phyloP scores from a whole-genome alignment of 2,888 invertebrate species.

The Synanthedon andrenaeformis region DNA sequence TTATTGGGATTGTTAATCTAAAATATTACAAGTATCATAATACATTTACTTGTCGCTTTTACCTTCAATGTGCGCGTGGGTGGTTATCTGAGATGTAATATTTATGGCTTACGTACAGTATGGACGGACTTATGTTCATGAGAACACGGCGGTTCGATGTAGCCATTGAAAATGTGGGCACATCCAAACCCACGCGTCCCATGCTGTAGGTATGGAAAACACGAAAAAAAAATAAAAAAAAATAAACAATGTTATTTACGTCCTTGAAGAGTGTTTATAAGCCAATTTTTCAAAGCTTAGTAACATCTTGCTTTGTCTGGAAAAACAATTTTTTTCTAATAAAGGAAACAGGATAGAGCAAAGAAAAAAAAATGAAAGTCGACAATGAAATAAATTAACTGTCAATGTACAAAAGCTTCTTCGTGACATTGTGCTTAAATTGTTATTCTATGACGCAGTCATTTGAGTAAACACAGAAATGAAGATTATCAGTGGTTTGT shows the following conservation, averaged over 20 bases:
- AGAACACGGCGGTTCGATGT: background rate
- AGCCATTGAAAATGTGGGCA: background rate
- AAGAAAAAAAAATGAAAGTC: too few species aligned
- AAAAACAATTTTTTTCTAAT: too few species aligned
- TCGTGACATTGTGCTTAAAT: too few species aligned
- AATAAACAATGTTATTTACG: too few species aligned
- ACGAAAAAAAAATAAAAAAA: slow-evolving; percentile 21
- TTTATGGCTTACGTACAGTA: background rate
- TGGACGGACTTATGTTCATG: background rate
- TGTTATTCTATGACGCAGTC: too few species aligned
- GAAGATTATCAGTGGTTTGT: background rate
- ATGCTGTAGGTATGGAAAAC: slow-evolving; percentile 23
- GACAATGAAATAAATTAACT: too few species aligned
- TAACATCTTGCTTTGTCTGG: too few species aligned
- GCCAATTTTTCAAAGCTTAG: too few species aligned
- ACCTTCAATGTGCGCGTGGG: background rate
- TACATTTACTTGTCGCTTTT: background rate
- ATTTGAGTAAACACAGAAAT: background rate
- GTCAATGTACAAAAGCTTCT: too few species aligned
- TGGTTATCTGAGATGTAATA: background rate
- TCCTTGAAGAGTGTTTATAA: too few species aligned
- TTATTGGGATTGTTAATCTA: too few species aligned
- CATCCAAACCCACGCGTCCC: background rate
- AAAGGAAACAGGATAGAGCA: too few species aligned
- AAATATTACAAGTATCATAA: background rate